Evolutionary conservation across 2,888 invertebrate genomes (phyloP), one percentile per base, ranked within the genome.

Genomic region (Apomyelois bistriatella): DNA sequence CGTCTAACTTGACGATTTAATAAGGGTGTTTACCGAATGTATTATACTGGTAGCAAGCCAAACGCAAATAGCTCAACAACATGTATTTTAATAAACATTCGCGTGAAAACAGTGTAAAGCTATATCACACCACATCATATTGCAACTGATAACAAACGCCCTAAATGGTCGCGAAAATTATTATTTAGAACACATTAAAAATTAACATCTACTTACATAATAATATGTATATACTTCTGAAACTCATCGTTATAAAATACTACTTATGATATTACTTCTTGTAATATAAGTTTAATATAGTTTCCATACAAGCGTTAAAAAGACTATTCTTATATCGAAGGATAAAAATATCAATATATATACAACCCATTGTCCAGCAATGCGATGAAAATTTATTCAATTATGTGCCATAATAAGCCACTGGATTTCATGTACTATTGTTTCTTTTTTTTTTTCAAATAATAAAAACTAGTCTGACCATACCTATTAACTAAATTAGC

Each of bases 331-430:
- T 43, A 12, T 32, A 12, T 32, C 7, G 3, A 42, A 40, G 3
- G 41, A 41, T 10, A 50, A 7, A 30, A 35, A 41, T 32, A 35
- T 38, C 28, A 3, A 15, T 36, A n/a, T 36, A 35, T 22, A 4
- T 16, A 13, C 5, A 51, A 35, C 42, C 17, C 51, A 51, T 43
- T 51, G 51, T 36, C 51, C 51, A 22, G 51, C 51, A 51, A 51
- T 36, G 51, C 51, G 35, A 37, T 12, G 6, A 15, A 48, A 36
- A 48, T 22, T 17, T 17, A 35, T 36, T 36, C 36, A 36, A 16
- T 22, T 46, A 30, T 15, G 28, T 7, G 5, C 32, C 32, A 32
- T 32, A 32, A 9, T 9, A 22, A 22, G 22, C 22, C 22, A 22
- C 22, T 22, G 22, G 22, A 5, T 22, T 22, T 5, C 22, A 22